Evolutionary conservation across 2,797 vertebrate genomes (phyloP).

Genomic region (Semaprochilodus insignis): DNA sequence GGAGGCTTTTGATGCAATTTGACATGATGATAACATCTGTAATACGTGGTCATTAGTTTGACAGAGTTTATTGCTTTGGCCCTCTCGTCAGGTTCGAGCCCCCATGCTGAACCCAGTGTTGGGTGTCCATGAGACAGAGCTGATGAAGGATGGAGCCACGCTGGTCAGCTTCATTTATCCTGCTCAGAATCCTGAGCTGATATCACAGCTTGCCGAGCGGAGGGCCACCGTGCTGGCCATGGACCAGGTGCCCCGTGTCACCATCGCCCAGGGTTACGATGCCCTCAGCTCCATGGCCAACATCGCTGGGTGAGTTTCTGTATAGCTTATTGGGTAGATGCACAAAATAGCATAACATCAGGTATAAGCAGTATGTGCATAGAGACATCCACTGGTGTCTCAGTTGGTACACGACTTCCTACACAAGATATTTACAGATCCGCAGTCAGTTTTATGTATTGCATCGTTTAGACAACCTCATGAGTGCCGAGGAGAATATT

Average conservation of each 20-base stretch:
- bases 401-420: no score
- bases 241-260: conserved; percentile 85
- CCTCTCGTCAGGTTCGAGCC: conserved; percentile 78
- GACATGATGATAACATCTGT: neutral
- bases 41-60: neutral
- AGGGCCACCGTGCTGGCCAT: conserved; percentile 82
- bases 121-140: conserved; percentile 76
- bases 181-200: conserved; percentile 82
- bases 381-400: no score
- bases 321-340: no score
- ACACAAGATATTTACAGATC: no score
- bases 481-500: no score
- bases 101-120: conserved; percentile 78
- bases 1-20: neutral
- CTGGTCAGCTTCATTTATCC: conserved; percentile 84
- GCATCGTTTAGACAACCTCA: no score
- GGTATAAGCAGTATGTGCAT: no score
- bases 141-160: conserved; percentile 80
- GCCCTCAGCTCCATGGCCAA: conserved; percentile 85
- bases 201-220: conserved; percentile 76
- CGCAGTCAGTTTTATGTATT: no score
- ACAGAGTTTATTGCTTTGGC: neutral
- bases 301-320: conserved; percentile 78
- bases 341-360: no score
- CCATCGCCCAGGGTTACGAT: conserved; percentile 86